phyloP scores from a whole-genome alignment of 1,140 invertebrate species.

The Sarcophaga peregrina region DNA sequence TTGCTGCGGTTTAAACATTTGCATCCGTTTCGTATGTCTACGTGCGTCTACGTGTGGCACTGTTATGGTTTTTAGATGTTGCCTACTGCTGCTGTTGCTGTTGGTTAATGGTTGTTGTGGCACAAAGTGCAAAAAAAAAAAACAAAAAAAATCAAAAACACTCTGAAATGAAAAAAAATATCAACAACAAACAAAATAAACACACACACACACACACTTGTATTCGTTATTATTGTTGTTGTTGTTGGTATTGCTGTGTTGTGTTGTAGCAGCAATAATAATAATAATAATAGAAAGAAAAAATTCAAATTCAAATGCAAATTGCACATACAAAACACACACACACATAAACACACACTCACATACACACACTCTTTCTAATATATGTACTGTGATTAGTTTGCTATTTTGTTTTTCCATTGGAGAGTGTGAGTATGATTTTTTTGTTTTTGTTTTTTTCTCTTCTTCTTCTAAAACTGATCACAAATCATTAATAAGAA shows the following conservation, averaged over 20 bases:
- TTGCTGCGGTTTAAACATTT: background rate
- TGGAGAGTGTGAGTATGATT: background rate
- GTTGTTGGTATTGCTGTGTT: background rate
- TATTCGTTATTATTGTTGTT: constrained; percentile 32
- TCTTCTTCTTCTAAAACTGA: background rate
- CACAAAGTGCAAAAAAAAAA: background rate
- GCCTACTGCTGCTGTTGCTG: constrained; percentile 36
- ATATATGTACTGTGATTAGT: background rate
- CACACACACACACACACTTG: constrained; percentile 13
- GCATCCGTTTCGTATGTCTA: constrained; percentile 41
- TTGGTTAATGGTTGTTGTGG: background rate
- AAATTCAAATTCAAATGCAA: constrained; percentile 37
- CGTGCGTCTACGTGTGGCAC: constrained; percentile 43
- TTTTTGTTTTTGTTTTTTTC: background rate
- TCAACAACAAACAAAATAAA: constrained; percentile 9
- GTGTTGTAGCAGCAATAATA: background rate
- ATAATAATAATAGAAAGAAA: constrained; percentile 32
- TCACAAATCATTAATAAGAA: no score
- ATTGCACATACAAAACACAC: constrained; percentile 26
- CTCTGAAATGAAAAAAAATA: background rate
- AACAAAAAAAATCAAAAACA: background rate
- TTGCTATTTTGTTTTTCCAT: background rate
- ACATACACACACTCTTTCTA: background rate
- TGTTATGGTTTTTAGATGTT: constrained; percentile 43
- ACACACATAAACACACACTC: constrained; percentile 12